Evolutionary conservation across 2,113 vertebrate genomes (phyloP).

Genomic region (Prochilodus magdalenae): DNA sequence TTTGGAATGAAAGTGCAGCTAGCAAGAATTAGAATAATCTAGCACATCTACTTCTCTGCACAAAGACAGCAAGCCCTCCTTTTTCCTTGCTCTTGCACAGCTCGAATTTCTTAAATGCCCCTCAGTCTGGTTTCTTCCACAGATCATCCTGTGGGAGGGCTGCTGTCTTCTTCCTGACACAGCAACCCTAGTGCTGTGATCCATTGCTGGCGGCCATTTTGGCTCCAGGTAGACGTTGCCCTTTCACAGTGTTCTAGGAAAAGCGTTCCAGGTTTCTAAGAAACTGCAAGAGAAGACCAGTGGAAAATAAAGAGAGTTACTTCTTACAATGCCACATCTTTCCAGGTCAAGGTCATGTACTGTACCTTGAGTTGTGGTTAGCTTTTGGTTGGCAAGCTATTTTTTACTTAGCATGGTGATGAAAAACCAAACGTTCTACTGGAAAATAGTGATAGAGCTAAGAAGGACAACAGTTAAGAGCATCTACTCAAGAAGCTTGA

Average conservation of each 20-base stretch:
- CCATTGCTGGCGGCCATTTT: neutral
- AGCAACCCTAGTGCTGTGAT: neutral
- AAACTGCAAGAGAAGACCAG: neutral
- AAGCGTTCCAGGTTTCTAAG: neutral
- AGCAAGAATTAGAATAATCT: constrained; percentile 12
- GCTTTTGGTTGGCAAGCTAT: constrained; percentile 9
- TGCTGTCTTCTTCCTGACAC: constrained; percentile 6
- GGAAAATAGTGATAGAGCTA: neutral
- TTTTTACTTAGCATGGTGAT: neutral
- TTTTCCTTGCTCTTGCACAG: neutral
- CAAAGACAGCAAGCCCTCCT: neutral
- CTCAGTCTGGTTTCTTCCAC: constrained; percentile 2
- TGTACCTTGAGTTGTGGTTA: neutral
- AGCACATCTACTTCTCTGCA: neutral
- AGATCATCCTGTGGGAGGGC: neutral
- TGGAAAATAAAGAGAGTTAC: no score
- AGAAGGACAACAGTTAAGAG: neutral
- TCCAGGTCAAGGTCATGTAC: neutral
- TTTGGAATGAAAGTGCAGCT: neutral
- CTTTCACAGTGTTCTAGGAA: neutral
- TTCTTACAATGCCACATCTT: neutral
- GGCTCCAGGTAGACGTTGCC: constrained; percentile 7
- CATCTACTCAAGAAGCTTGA: no score
- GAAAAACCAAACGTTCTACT: neutral
- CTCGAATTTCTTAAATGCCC: neutral